Evolutionary conservation across 2,797 vertebrate genomes (phyloP).

Genomic region (Prunella strophiata): DNA sequence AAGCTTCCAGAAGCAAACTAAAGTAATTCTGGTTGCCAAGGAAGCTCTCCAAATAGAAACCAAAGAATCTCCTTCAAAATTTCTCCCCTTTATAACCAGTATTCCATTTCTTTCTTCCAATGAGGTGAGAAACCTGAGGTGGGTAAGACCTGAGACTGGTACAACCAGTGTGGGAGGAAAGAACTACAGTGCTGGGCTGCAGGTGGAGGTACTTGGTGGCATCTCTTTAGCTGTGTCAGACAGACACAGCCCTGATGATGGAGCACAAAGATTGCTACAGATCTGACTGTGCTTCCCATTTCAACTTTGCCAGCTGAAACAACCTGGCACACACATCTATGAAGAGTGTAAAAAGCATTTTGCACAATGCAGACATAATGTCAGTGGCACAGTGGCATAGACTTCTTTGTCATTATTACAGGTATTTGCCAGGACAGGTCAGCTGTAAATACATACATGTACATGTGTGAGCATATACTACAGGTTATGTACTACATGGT

Average conservation of each 20-base stretch:
- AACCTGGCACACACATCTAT: not conserved
- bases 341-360: not conserved
- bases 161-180: not conserved
- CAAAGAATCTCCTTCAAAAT: not conserved
- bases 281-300: not conserved
- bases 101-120: not conserved
- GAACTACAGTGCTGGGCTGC: not conserved
- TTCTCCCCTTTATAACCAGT: not conserved
- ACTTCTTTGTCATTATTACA: not conserved
- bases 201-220: not conserved
- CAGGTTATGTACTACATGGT: not conserved
- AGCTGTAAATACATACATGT: not conserved
- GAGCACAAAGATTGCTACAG: not conserved
- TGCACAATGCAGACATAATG: not conserved
- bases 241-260: not conserved
- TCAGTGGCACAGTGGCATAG: not conserved
- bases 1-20: not conserved
- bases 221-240: not conserved
- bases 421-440: not conserved
- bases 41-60: not conserved
- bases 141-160: not conserved
- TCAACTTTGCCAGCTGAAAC: not conserved
- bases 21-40: not conserved
- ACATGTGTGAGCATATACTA: not conserved
- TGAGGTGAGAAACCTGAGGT: not conserved